Percentiles rank a stretch among this genome's conserved stretches.
Evolutionary conservation across 2,888 invertebrate species (phyloP).

Genomic region (Acanthosepion esculentum): DNA sequence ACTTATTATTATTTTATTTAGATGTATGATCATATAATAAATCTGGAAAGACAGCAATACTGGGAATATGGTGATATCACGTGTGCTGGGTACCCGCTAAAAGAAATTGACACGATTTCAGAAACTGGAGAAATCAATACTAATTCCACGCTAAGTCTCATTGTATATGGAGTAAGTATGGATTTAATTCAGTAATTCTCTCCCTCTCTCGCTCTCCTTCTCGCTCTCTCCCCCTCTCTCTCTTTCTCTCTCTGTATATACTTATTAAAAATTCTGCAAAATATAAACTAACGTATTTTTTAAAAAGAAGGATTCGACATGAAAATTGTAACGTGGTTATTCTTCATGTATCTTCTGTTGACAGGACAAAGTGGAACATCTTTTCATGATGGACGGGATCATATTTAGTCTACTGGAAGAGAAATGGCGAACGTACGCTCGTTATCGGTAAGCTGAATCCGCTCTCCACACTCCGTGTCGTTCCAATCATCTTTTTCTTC

Average conservation of each 20-base stretch:
- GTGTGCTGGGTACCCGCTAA: constrained; percentile 96
- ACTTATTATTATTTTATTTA: constrained; percentile 58
- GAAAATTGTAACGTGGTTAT: not conserved
- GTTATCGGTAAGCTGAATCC: constrained; percentile 63
- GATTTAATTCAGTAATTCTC: not conserved
- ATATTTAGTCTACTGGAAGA: constrained; percentile 93
- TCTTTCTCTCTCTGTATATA: too few relatives aligned
- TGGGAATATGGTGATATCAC: constrained; percentile 97
- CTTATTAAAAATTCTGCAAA: not conserved
- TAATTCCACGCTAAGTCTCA: constrained; percentile 94
- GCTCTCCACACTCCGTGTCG: too few relatives aligned
- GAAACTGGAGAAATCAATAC: constrained; percentile 86
- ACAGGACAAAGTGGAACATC: constrained; percentile 93
- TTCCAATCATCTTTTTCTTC: not conserved
- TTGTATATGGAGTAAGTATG: constrained; percentile 92
- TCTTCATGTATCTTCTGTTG: constrained; percentile 36
- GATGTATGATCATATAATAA: constrained; percentile 97
- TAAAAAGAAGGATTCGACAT: not conserved
- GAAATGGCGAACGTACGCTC: constrained; percentile 97
- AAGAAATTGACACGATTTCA: constrained; percentile 94
- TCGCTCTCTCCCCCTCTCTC: too few relatives aligned
- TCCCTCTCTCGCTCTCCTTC: not conserved
- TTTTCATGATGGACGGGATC: constrained; percentile 95
- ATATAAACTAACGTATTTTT: not conserved
- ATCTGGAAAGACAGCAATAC: constrained; percentile 95